Evolutionary conservation across 2,888 invertebrate genomes (phyloP).

Genomic region (Perithous albicinctus): DNA sequence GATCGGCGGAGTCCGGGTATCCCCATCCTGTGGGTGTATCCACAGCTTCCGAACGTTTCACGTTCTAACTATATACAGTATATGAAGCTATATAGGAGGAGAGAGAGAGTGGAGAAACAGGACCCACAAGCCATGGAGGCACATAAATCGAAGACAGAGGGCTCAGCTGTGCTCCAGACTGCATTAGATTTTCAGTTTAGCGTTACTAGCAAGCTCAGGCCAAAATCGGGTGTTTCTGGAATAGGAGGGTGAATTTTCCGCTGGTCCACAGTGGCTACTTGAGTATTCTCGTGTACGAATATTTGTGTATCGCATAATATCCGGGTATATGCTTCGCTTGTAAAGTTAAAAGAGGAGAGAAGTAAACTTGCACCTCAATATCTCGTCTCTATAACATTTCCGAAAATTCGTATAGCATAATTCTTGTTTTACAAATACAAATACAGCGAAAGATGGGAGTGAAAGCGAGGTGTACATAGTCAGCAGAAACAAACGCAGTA

Average conservation of each 20-base stretch:
- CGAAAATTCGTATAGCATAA: slow-evolving; percentile 41
- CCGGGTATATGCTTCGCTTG: not conserved
- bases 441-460: slow-evolving; percentile 40
- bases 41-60: slow-evolving; percentile 26
- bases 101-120: slow-evolving; percentile 14
- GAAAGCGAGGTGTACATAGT: slow-evolving; percentile 23
- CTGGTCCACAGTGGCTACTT: slow-evolving; percentile 25
- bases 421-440: slow-evolving; percentile 54
- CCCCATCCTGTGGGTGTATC: slow-evolving; percentile 20
- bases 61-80: slow-evolving; percentile 26
- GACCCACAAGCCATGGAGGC: slow-evolving; percentile 23
- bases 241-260: slow-evolving; percentile 15
- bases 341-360: not conserved
- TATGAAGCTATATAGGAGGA: slow-evolving; percentile 1
- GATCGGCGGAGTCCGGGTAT: slow-evolving; percentile 37
- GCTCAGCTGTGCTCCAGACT: slow-evolving; percentile 58
- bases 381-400: not conserved
- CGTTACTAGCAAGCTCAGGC: slow-evolving; percentile 18
- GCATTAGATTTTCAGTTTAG: slow-evolving; percentile 62
- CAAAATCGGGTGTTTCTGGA: not conserved
- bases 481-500: slow-evolving; percentile 40
- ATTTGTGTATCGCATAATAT: not conserved
- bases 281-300: not conserved
- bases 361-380: not conserved
- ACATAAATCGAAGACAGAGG: slow-evolving; percentile 60